Evolutionary conservation across 2,113 vertebrate species (phyloP).

Genomic region (Grammatotria lemairii): DNA sequence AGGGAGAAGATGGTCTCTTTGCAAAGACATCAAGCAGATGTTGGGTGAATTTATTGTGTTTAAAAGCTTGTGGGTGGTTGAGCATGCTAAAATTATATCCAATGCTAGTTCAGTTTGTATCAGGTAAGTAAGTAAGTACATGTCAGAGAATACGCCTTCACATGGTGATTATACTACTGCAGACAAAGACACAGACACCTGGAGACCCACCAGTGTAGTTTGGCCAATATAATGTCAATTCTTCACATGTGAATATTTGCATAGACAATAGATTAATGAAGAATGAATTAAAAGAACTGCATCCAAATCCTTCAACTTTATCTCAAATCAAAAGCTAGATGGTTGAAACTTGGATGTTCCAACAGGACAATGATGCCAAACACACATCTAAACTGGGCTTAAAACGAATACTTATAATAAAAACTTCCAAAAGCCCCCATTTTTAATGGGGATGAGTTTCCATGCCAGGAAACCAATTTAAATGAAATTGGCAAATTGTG

Average conservation of each 20-base stretch:
- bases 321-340: background rate
- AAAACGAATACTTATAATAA: background rate
- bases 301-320: background rate
- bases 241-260: background rate
- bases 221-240: background rate
- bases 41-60: constrained; percentile 34
- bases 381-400: background rate
- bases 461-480: background rate
- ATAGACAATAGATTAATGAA: background rate
- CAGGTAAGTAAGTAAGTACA: background rate
- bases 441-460: background rate
- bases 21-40: constrained; percentile 62
- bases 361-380: background rate
- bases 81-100: background rate
- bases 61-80: constrained; percentile 23
- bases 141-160: background rate
- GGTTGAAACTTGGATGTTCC: rapidly evolving
- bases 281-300: background rate
- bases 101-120: background rate
- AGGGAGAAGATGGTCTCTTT: constrained; percentile 45
- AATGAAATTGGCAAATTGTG: background rate
- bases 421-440: background rate
- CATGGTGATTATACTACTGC: background rate
- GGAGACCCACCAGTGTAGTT: background rate
- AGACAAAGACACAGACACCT: background rate